Conservation (phyloP, 2,113 vertebrate genomes). For the Paradoxurus hermaphroditus region DNA sequence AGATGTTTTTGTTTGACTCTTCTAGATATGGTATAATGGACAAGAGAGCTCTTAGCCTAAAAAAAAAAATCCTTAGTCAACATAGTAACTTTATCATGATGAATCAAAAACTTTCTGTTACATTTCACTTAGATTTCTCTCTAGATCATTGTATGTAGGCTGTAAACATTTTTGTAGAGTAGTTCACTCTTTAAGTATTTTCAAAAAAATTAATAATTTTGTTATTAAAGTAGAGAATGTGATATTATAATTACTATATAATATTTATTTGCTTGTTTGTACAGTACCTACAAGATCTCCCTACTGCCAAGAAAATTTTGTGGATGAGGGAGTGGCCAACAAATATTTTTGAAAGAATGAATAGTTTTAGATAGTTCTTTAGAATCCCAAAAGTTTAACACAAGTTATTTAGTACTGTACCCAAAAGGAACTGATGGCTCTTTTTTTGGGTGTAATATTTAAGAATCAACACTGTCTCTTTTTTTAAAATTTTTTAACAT, state of each 20-base stretch:
- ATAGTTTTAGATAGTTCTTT: not conserved
- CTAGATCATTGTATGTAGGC: not conserved
- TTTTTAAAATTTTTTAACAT: no score
- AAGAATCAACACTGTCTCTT: not conserved
- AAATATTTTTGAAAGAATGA: conserved; percentile 21
- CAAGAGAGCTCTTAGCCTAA: not conserved
- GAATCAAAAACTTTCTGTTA: not conserved
- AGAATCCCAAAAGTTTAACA: not conserved
- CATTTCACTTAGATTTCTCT: not conserved
- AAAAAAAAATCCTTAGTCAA: not conserved
- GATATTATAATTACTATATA: not conserved
- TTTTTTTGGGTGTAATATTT: not conserved
- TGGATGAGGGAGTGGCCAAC: not conserved
- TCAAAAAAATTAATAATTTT: not conserved
- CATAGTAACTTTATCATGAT: not conserved
- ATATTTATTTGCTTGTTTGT: not conserved
- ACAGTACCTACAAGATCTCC: not conserved
- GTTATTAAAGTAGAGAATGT: not conserved
- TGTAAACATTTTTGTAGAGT: not conserved
- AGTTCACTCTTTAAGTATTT: not conserved
- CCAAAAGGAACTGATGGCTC: not conserved
- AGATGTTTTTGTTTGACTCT: not conserved
- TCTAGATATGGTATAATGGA: not conserved
- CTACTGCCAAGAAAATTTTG: not conserved
- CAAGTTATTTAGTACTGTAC: not conserved